Evolutionary conservation across 2,888 invertebrate species (phyloP), one percentile per base, ranked within the genome.

Genomic region (Chelonus formosanus): DNA sequence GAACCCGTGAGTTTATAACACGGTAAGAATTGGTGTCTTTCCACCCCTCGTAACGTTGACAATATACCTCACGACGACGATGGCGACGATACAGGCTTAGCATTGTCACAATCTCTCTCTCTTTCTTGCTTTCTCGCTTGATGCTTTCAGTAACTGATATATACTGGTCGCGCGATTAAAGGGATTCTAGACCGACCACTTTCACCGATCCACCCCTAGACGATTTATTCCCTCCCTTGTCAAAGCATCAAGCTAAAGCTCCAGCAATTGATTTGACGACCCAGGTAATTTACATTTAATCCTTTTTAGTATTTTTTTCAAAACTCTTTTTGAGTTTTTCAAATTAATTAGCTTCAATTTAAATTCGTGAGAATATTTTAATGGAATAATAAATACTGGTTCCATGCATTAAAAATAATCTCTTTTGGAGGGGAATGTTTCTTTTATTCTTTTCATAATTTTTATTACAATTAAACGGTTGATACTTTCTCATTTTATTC

Each of bases 111-210:
- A 32, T 31, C 20, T 20, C 20, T 20, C 20, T 20, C 20, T 20
- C 20, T 20, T 2, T 20, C 20, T 20, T 20, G 20, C 2, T 20
- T 52, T 59, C 40, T 54, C 32, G 36, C 32, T 10, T 63, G 47
- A 60, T 60, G 61, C 56, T 65, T 60, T 58, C 44, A 40, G 65
- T 65, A 61, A 60, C 56, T 61, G 65, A 61, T 65, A 65, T 45
- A 56, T 64, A 32, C 50, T 53, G 44, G 60, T 56, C 34, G 55
- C 50, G 40, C 50, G 56, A 65, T 65, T 65, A 52, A 56, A 44
- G 55, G 56, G 60, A 60, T 61, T 65, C 32, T 31, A 55, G 31
- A 65, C 59, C 58, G 43, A 55, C 40, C 56, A 63, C 63, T 53
- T 53, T 54, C 45, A 59, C 59, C 59, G 47, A 60, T 65, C 36